Conservation (phyloP, 2,888 invertebrate genomes). For the Hirtodrosophila alboralis region DNA sequence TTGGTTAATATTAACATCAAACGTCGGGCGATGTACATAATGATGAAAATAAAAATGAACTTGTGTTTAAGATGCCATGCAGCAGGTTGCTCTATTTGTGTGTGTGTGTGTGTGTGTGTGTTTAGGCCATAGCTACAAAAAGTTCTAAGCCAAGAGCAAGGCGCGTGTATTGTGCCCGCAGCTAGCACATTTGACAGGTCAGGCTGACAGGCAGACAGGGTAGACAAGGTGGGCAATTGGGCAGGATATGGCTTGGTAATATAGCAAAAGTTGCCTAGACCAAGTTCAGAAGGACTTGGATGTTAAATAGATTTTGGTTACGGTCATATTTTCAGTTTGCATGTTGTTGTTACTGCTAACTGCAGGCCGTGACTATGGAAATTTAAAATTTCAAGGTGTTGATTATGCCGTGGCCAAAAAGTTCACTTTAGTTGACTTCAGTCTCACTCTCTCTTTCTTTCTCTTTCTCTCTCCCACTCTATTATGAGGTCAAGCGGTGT, state of each 20-base stretch:
- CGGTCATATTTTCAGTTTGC: constrained; percentile 21
- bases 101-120: constrained; percentile 17
- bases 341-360: not conserved
- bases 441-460: too few species aligned
- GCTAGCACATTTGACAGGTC: constrained; percentile 46
- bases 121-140: constrained; percentile 43
- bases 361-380: constrained; percentile 21
- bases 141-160: constrained; percentile 31
- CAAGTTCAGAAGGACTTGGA: constrained; percentile 32
- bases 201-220: not conserved
- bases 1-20: constrained; percentile 69
- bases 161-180: constrained; percentile 56
- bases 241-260: not conserved
- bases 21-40: constrained; percentile 43
- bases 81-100: constrained; percentile 29
- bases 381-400: constrained; percentile 54
- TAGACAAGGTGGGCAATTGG: not conserved
- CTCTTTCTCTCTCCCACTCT: too few species aligned
- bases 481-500: constrained; percentile 48
- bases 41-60: constrained; percentile 66
- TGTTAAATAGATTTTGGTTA: constrained; percentile 62
- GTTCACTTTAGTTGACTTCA: constrained; percentile 23
- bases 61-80: constrained; percentile 42
- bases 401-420: constrained; percentile 53
- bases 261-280: constrained; percentile 27